phyloP scores from a whole-genome alignment of 92 coral and sea anemone genomes.

The Porites evermanni region DNA sequence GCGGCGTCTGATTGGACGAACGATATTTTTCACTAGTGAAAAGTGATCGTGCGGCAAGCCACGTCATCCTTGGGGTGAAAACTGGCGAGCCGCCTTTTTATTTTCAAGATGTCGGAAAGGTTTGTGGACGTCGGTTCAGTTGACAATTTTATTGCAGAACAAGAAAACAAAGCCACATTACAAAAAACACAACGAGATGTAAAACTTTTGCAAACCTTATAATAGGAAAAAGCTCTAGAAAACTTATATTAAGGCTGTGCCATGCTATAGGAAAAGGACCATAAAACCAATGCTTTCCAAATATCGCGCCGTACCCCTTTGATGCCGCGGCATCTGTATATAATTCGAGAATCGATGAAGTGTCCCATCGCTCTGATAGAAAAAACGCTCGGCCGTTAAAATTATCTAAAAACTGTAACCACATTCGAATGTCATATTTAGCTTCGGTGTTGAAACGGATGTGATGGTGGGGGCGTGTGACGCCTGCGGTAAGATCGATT shows the following conservation, averaged over 20 bases:
- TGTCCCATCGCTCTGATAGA: conserved; percentile 36
- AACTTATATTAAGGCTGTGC: conserved; percentile 24
- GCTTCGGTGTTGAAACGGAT: conserved; percentile 4
- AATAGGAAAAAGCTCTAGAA: conserved; percentile 43
- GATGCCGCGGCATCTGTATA: conserved; percentile 38
- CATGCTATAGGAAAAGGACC: conserved; percentile 44
- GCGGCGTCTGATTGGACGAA: no score
- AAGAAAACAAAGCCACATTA: no score
- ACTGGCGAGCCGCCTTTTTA: no score
- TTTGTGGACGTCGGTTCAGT: no score
- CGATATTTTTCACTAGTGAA: no score
- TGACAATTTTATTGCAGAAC: no score
- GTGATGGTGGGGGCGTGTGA: conserved; percentile 20
- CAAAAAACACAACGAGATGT: no score
- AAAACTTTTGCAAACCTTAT: neutral
- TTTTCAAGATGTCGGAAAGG: no score
- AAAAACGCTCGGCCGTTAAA: conserved; percentile 59
- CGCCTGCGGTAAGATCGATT: conserved; percentile 53
- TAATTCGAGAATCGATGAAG: conserved; percentile 16
- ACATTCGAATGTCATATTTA: neutral
- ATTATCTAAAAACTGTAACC: conserved; percentile 29
- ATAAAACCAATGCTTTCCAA: conserved; percentile 51
- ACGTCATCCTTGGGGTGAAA: no score
- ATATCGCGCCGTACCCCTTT: conserved; percentile 46
- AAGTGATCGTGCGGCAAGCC: no score